Base-by-base conservation (phyloP, 2,797 vertebrate genomes). In the Tenualosa thibaudeaui region DNA sequence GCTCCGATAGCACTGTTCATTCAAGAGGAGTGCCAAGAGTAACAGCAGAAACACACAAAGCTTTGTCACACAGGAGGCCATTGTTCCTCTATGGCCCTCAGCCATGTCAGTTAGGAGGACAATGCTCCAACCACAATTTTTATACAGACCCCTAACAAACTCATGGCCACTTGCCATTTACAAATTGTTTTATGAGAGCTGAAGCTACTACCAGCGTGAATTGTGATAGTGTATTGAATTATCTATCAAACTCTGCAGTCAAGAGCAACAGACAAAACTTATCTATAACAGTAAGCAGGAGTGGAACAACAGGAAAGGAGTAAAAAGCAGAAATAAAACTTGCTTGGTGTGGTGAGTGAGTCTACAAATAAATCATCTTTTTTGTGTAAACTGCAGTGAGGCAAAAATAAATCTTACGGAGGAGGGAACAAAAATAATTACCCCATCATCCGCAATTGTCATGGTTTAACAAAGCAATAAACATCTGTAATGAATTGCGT, bases 351-450 rank as follows among this genome's bases (percentile, higher is more conserved):
- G 24, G 62, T 31, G 26, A 40, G 24, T 13, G 13, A 26, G 12
- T 26, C 22, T 56, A 10, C 51, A 53, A 15, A 53, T 13, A 12
- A 53, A 13, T 3, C 3, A 19, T 40, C 40, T 6, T 19, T 31
- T 31, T 31, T 75, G 13, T 75, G 37, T 17, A 75, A 31, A 71
- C 65, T 17, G 68, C 40, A 15, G 68, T 75, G 15, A 75, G 37
- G 31, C 15, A 37, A 31, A 40, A 71, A 88, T 88, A 89, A 90
- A 90, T 91, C 92, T 92, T 89, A 89, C 89, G 91, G 90, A 83
- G 90, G 17, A 83, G 78, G 87, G 60, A 65, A 85, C 56, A 40
- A 84, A 31, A 84, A 58, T 43, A 71, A 78, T 43, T 17, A 46
- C 12, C 37, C 19, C 19, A 19, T n/a, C 19, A 46, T 43, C 68